Conservation (phyloP, 2,797 vertebrate species). For the Morelia viridis region DNA sequence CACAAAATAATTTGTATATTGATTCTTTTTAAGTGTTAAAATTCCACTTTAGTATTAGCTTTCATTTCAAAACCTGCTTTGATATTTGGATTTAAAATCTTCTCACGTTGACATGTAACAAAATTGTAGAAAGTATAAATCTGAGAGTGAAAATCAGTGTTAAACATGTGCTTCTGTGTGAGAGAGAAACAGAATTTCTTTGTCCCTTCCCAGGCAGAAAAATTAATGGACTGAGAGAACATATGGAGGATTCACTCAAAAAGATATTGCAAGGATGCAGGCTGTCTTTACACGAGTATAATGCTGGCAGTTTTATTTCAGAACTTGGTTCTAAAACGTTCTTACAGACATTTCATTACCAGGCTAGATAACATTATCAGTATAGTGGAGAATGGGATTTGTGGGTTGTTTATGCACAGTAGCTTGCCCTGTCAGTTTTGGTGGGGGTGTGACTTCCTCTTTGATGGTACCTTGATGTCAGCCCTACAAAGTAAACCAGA, state of each 20-base stretch:
- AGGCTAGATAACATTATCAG: no score
- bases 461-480: no score
- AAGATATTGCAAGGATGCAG: background rate
- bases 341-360: no score
- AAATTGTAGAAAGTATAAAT: background rate
- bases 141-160: background rate
- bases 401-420: no score
- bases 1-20: background rate
- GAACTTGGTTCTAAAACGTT: no score
- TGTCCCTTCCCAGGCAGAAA: background rate
- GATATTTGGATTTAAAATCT: background rate
- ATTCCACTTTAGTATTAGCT: background rate
- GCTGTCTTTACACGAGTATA: background rate
- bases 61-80: conserved; percentile 6
- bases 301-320: no score
- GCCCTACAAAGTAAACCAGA: no score
- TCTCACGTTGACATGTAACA: background rate
- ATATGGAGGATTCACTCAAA: background rate
- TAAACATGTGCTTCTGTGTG: background rate
- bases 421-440: no score
- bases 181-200: background rate
- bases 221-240: background rate
- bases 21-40: background rate
- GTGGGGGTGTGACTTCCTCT: no score
- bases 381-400: no score